phyloP scores from a whole-genome alignment of 2,888 invertebrate species.

The Deilephila porcellus region DNA sequence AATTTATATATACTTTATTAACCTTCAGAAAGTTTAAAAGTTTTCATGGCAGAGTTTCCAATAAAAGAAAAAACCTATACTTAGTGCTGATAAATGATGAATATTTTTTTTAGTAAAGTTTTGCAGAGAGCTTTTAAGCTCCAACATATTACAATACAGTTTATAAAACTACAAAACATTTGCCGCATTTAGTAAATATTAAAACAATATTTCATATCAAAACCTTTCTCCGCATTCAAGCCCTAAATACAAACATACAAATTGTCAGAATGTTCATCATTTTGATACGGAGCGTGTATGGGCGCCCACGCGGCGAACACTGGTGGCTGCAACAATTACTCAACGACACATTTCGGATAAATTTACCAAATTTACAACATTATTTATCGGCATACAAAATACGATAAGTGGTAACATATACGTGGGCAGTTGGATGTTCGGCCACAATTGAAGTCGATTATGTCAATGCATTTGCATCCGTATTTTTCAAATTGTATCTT shows the following conservation, averaged over 20 bases:
- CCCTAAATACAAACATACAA: conserved; percentile 58
- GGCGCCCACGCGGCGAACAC: conserved; percentile 48
- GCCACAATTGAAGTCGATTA: not conserved
- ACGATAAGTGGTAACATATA: conserved; percentile 10
- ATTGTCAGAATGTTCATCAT: conserved; percentile 69
- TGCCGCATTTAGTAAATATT: no score
- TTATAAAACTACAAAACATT: no score
- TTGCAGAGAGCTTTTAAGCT: no score
- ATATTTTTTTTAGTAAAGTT: no score
- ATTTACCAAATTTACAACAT: conserved; percentile 23
- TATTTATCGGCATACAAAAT: conserved; percentile 14
- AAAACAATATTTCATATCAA: not conserved
- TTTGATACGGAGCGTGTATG: conserved; percentile 22
- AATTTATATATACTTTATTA: no score
- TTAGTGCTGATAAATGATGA: no score
- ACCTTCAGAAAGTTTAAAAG: no score
- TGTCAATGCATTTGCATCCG: not conserved
- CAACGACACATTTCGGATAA: conserved; percentile 36
- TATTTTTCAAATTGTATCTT: no score
- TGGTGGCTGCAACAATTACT: conserved; percentile 54
- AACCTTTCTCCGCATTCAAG: conserved; percentile 39
- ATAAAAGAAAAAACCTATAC: no score
- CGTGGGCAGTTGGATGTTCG: not conserved
- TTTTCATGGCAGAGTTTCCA: no score
- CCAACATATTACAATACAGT: no score